Evolutionary conservation across 2,888 invertebrate species (phyloP).

Genomic region (Heteromurus nitidus): DNA sequence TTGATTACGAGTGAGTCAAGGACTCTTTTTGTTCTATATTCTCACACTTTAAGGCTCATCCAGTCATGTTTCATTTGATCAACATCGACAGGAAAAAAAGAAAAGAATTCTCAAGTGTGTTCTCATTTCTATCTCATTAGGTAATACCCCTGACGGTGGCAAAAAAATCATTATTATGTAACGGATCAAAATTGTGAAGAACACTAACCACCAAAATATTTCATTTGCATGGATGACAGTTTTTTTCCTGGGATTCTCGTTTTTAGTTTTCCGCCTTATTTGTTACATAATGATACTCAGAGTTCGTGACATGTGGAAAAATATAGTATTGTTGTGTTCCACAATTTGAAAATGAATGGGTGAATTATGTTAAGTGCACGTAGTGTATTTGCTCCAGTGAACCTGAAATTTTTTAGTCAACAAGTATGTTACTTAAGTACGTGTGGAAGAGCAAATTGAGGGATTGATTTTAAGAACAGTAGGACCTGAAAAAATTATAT

Average conservation of each 20-base stretch:
- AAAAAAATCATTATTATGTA: too few relatives aligned
- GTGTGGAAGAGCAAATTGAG: too few relatives aligned
- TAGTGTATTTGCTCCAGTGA: conserved; percentile 57
- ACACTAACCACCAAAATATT: too few relatives aligned
- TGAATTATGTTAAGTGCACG: conserved; percentile 49
- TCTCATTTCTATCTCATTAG: conserved; percentile 58
- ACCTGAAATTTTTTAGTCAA: conserved; percentile 65
- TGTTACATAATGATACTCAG: conserved; percentile 53
- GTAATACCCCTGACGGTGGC: too few relatives aligned
- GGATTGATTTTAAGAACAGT: conserved; percentile 23
- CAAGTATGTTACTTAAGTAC: conserved; percentile 46
- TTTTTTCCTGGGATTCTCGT: too few relatives aligned
- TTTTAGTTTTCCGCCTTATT: conserved; percentile 59
- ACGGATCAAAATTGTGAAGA: too few relatives aligned
- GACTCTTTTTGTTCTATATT: conserved; percentile 18
- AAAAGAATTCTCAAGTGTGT: conserved; percentile 47
- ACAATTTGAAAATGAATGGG: conserved; percentile 19
- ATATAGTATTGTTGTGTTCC: too few relatives aligned
- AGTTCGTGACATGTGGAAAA: conserved; percentile 31
- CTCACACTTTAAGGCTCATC: not conserved
- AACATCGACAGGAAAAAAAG: conserved; percentile 14
- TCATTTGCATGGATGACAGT: too few relatives aligned
- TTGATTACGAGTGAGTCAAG: conserved; percentile 20
- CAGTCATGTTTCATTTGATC: conserved; percentile 19
- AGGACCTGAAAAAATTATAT: conserved; percentile 49